Evolutionary conservation across 2,797 vertebrate genomes (phyloP).

Genomic region (Ficedula albicollis): DNA sequence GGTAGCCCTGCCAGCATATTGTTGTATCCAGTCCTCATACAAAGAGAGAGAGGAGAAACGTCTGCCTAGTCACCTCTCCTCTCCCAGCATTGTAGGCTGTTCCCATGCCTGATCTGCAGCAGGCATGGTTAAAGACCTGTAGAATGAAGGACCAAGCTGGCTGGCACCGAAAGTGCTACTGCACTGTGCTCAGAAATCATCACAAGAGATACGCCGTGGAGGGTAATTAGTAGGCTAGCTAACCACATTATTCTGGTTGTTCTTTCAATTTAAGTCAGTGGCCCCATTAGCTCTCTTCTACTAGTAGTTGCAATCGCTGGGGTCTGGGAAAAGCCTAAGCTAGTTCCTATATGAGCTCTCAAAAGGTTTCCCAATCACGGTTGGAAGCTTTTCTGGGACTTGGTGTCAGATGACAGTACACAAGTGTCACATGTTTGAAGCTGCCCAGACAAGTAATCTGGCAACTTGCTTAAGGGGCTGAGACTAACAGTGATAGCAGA

Average conservation of each 20-base stretch:
- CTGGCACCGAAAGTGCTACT: background rate
- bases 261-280: background rate
- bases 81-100: background rate
- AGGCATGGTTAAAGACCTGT: background rate
- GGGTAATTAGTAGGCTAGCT: background rate
- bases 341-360: background rate
- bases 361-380: background rate
- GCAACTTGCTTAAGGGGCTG: background rate
- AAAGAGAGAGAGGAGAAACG: background rate
- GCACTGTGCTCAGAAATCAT: background rate
- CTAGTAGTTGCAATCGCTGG: background rate
- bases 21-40: background rate
- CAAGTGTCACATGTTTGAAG: slow-evolving; percentile 51
- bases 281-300: background rate
- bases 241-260: background rate
- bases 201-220: fast-evolving
- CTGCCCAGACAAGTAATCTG: slow-evolving; percentile 12
- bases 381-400: slow-evolving; percentile 37
- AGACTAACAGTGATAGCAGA: background rate
- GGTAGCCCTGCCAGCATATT: background rate
- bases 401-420: slow-evolving; percentile 55
- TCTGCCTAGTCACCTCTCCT: background rate
- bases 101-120: fast-evolving
- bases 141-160: background rate
- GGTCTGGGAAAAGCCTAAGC: background rate